Base-by-base conservation (phyloP, 1,140 invertebrate species). In the Tetramorium alpestre region DNA sequence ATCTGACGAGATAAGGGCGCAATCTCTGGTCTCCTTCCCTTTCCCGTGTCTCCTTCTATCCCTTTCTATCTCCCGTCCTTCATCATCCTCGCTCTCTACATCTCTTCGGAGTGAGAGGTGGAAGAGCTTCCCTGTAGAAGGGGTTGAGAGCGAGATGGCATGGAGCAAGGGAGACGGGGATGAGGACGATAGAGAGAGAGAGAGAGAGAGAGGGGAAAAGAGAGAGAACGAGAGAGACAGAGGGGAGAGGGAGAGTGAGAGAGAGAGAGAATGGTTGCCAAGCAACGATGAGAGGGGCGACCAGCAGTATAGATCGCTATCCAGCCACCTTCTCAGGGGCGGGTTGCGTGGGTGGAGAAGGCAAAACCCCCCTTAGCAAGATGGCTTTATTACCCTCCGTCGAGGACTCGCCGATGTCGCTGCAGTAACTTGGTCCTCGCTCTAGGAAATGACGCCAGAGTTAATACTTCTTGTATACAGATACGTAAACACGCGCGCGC, bases 351-450 rank as follows among this genome's bases (percentile, higher is more conserved):
- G 82, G 87, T 86, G 89, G 82, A 81, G 51, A 82, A 88, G 89
- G 81, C 75, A 90, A 90, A 76, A 90, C 88, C 89, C 85, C 89
- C 89, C 91, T 93, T 91, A 81, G 92, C 93, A 94, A 94, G 93
- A 94, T 94, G 93, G 93, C 93, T 94, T 94, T 94, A 94, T 94
- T 94, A 94, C 93, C 92, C 93, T 93, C 88, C 91, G 90, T 73
- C 91, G 93, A 93, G 93, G 92, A 93, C 90, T 91, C 86, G 91
- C 91, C 91, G 92, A 92, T 93, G 93, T 94, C 91, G 92, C 92
- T 92, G 91, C 89, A 92, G 90, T 92, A 93, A 93, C 92, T 94
- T 91, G 92, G 87, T 91, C 89, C 90, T 87, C 86, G 88, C 91
- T 92, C 88, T 91, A 93, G 93, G 93, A 94, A 93, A 94, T 94